These are phyloP conservation scores for Mastomys natalensis DNA, from an alignment of 2,113 vertebrate species.

Conservation along the genomic window DNA sequence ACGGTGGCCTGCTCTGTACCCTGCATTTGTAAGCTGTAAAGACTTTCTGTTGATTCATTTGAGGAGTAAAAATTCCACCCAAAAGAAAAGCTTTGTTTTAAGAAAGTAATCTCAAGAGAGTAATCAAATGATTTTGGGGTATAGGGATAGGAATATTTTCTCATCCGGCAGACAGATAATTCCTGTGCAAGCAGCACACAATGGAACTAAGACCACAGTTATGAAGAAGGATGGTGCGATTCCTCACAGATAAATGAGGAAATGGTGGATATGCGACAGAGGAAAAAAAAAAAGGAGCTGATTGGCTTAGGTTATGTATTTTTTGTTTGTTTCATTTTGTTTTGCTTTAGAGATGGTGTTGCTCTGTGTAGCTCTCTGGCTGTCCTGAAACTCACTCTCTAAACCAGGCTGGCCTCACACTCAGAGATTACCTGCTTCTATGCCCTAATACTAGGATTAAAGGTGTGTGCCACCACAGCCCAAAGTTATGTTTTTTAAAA, in stretches of 20 bases:
- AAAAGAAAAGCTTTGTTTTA: neutral
- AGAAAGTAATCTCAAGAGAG: neutral
- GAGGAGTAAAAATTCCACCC: neutral
- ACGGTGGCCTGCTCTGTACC: neutral
- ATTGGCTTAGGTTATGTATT: constrained; percentile 13
- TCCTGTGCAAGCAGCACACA: neutral
- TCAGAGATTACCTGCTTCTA: neutral
- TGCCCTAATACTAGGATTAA: neutral
- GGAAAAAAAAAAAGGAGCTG: constrained; percentile 36
- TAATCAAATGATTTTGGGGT: neutral
- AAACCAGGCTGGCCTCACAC: neutral
- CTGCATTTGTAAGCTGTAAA: neutral
- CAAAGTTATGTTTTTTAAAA: constrained; percentile 23
- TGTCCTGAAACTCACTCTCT: neutral
- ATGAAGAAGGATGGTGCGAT: neutral
- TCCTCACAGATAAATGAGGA: neutral
- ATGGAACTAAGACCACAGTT: neutral
- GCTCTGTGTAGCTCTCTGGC: neutral
- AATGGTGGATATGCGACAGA: neutral
- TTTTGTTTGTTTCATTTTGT: neutral
- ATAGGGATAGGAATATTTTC: neutral
- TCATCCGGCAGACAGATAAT: neutral
- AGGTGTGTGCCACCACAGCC: neutral
- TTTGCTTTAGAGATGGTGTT: neutral
- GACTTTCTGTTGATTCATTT: constrained; percentile 1